Conservation (phyloP, 2,888 invertebrate species). For the Palloptera scutellata region DNA sequence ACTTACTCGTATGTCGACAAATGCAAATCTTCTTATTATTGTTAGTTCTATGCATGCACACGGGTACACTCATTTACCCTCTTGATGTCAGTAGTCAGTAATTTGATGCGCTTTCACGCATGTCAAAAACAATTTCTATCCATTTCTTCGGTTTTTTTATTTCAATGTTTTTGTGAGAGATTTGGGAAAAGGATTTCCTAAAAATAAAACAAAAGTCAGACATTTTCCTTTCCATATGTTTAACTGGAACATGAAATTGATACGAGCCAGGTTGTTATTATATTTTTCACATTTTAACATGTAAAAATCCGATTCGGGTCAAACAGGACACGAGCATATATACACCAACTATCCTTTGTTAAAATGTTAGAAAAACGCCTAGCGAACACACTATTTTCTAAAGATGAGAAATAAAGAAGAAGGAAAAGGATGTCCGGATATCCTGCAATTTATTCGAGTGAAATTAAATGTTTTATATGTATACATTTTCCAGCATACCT, state of each 20-base stretch:
- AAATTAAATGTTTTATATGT: neutral
- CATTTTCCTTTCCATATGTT: neutral
- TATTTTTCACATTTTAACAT: neutral
- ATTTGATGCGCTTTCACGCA: conserved; percentile 35
- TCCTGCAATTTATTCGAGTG: conserved; percentile 15
- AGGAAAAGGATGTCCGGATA: conserved; percentile 26
- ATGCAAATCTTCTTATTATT: too few relatives aligned
- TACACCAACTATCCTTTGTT: neutral
- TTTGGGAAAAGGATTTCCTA: conserved; percentile 9
- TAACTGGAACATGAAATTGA: neutral
- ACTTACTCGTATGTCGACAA: too few relatives aligned
- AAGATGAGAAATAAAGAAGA: neutral
- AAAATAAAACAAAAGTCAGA: too few relatives aligned
- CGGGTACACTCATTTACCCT: neutral
- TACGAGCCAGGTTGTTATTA: neutral
- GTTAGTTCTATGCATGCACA: neutral
- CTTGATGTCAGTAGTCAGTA: conserved; percentile 25
- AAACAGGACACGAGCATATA: conserved; percentile 16
- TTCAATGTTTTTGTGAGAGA: too few relatives aligned
- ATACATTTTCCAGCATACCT: neutral
- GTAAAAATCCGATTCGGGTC: conserved; percentile 24
- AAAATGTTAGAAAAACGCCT: too few relatives aligned
- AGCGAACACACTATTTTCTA: neutral
- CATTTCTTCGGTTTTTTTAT: neutral
- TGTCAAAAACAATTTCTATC: conserved; percentile 22